Evolutionary conservation across 2,797 vertebrate species (phyloP).

Genomic region (Adrianichthys oophorus): DNA sequence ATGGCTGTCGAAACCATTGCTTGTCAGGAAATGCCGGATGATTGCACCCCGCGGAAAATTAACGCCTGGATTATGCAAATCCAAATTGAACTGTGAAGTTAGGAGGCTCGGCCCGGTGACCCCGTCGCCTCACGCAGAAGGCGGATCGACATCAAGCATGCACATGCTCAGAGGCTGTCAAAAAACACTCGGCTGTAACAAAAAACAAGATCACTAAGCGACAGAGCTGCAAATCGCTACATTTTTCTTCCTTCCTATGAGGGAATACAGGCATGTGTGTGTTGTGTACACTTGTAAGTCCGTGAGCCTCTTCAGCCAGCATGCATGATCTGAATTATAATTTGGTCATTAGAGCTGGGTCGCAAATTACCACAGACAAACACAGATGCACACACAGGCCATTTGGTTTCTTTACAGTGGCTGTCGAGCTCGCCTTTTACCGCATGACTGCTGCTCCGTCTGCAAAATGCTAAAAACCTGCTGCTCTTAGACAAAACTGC

Average conservation of each 20-base stretch:
- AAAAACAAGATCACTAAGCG: not conserved
- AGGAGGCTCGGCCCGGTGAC: slow-evolving; percentile 69
- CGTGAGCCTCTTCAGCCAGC: slow-evolving; percentile 35
- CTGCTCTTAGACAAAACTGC: slow-evolving; percentile 30
- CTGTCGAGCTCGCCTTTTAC: slow-evolving; percentile 24
- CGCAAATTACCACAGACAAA: slow-evolving; percentile 48
- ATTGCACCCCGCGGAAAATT: slow-evolving; percentile 64
- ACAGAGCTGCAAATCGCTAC: slow-evolving; percentile 2
- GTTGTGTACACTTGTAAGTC: slow-evolving; percentile 23
- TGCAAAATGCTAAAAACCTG: slow-evolving; percentile 17
- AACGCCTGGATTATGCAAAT: slow-evolving; percentile 72
- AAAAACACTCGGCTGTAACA: slow-evolving; percentile 1
- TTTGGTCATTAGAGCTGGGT: slow-evolving; percentile 62
- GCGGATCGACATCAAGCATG: slow-evolving; percentile 26
- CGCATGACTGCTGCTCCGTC: slow-evolving; percentile 8
- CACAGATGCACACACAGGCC: slow-evolving; percentile 29
- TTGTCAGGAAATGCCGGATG: slow-evolving; percentile 60
- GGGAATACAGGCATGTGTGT: slow-evolving; percentile 11
- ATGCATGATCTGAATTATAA: slow-evolving; percentile 66
- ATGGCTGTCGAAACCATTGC: slow-evolving; percentile 64
- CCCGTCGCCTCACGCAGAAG: slow-evolving; percentile 46
- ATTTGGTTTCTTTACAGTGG: slow-evolving; percentile 48
- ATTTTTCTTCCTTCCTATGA: slow-evolving; percentile 3
- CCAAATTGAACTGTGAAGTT: slow-evolving; percentile 74
- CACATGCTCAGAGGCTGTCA: not conserved